Base-by-base conservation (phyloP, 1,140 invertebrate genomes). In the Drosophila parvula region DNA sequence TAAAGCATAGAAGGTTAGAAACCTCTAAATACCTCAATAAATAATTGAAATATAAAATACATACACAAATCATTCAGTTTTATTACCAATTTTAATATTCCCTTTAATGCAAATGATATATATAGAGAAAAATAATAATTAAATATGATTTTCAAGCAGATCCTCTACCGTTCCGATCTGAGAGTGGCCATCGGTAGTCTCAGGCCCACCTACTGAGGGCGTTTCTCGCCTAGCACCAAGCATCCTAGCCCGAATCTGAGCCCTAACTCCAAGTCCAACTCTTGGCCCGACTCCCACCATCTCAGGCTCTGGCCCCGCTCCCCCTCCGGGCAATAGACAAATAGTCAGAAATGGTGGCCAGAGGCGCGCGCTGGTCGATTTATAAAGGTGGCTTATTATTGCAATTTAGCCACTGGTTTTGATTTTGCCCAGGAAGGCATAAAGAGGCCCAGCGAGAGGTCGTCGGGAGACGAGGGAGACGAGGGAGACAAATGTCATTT, bases 391-490 rank as follows among this genome's bases (percentile, higher is more conserved):
- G 90, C 90, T 91, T 91, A 91, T 91, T 91, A 91, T 91, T 85
- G 90, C 90, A 91, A 91, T 91, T 91, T 91, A 91, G 90, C 90
- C 90, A 91, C 90, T 91, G 90, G 90, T 91, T 91, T 91, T 91
- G 90, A 91, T 91, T 91, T 91, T 91, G 70, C 61, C 70, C 61
- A 32, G 48, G 2, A 32, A 43, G 76, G 73, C 68, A 88, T 79
- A 43, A 16, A 63, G 16, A 16, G 51, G 18, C 61, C 30, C 61
- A 64, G 61, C 61, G 58, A 63, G 65, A 32, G 56, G 57, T 56
- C 55, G 45, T 34, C 36, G 12, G 30, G 32, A 9, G 43, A 45
- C 22, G 18, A 30, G 57, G 50, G 55, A 45, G 62, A 32, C 43
- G 51, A 76, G 80, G 88, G 69, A 90, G 89, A 90, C 89, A 90